These are phyloP conservation scores for Rhodophaea formosa DNA, from an alignment of 2,888 invertebrate species.

Conservation along the genomic window DNA sequence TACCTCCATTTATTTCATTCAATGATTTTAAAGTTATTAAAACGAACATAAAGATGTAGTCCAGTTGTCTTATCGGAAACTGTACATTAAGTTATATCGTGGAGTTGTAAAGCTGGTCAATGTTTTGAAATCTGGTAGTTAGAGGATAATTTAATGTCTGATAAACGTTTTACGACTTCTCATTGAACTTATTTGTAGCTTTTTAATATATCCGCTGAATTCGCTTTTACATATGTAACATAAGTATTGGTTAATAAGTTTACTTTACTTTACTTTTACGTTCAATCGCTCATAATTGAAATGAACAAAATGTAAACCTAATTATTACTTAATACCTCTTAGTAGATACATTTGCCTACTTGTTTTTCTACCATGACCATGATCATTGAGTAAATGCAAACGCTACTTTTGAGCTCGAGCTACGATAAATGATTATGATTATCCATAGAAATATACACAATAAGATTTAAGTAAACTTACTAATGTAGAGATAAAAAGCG, in stretches of 20 bases:
- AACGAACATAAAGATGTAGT: background rate
- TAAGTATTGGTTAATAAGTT: too few relatives aligned
- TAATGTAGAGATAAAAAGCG: background rate
- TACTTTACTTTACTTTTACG: too few relatives aligned
- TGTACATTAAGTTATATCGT: conserved; percentile 7
- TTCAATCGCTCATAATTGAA: too few relatives aligned
- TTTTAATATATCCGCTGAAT: background rate
- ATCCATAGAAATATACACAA: background rate
- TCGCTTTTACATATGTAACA: background rate
- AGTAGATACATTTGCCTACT: too few relatives aligned
- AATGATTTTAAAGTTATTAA: conserved; percentile 2
- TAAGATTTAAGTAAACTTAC: background rate
- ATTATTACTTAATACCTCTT: too few relatives aligned
- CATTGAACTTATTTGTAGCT: background rate
- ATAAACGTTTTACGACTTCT: conserved; percentile 9
- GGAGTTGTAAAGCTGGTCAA: conserved; percentile 10
- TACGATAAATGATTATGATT: too few relatives aligned
- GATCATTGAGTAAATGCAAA: too few relatives aligned
- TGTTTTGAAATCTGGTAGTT: conserved; percentile 13
- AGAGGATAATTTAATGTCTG: conserved; percentile 9
- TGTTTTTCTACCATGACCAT: too few relatives aligned
- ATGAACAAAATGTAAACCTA: too few relatives aligned
- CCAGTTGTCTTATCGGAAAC: conserved; percentile 9
- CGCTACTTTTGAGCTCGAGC: too few relatives aligned
- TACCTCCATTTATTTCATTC: background rate